These are phyloP conservation scores for Crocidura indochinensis DNA, from an alignment of 2,797 vertebrate species.

Conservation along the genomic window DNA sequence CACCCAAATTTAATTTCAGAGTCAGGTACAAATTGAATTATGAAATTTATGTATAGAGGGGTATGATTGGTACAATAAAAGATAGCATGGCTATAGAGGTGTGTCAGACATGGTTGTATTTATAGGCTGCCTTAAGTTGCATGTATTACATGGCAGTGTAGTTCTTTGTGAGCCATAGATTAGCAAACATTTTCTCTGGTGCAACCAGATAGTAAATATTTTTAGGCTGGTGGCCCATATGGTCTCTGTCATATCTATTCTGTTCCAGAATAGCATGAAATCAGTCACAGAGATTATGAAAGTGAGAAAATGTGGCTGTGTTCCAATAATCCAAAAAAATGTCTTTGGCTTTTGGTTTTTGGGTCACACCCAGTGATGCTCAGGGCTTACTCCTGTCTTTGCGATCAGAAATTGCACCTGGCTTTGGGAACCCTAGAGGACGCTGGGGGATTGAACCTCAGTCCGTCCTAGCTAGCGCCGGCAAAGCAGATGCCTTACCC, in stretches of 20 bases:
- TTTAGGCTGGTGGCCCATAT: slow-evolving; percentile 24
- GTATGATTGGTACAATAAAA: no score
- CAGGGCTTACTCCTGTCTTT: no score
- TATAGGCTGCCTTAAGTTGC: not conserved
- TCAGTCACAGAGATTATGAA: not conserved
- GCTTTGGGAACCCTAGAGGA: no score
- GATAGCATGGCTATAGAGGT: not conserved
- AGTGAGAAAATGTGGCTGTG: not conserved
- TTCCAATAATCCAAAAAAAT: slow-evolving; percentile 37
- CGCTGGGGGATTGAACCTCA: no score
- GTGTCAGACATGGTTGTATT: not conserved
- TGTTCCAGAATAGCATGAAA: not conserved
- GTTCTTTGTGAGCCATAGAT: not conserved
- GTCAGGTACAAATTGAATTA: not conserved
- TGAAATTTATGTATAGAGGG: not conserved
- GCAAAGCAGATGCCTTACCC: no score
- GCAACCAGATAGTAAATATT: not conserved
- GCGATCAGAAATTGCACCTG: no score
- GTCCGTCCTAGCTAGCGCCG: no score
- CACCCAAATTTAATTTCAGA: not conserved
- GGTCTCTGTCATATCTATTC: slow-evolving; percentile 29
- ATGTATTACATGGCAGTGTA: rapidly evolving
- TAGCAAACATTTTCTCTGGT: not conserved
- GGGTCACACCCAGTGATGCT: no score
- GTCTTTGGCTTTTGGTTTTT: slow-evolving; percentile 34